Evolutionary conservation across 92 coral and sea anemone genomes (phyloP).

Genomic region (Blastomussa wellsi): DNA sequence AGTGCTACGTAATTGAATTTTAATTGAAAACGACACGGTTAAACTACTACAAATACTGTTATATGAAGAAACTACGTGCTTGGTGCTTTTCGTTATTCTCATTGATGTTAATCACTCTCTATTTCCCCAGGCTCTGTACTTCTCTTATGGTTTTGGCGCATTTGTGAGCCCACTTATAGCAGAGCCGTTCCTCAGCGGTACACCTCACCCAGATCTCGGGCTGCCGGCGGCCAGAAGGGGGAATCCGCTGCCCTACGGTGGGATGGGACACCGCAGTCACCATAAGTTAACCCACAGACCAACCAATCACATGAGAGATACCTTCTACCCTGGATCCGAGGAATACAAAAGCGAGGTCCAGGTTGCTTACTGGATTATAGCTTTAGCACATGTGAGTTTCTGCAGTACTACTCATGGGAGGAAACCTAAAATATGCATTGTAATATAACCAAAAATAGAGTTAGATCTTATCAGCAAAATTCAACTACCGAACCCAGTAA

Average conservation of each 20-base stretch:
- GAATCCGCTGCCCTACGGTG: conserved; percentile 78
- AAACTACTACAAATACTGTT: too few species aligned
- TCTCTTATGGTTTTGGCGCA: conserved; percentile 92
- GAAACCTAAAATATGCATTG: background rate
- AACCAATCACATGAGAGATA: conserved; percentile 52
- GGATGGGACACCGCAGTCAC: conserved; percentile 79
- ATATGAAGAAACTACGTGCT: background rate
- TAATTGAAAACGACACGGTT: background rate
- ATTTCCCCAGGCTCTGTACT: conserved; percentile 73
- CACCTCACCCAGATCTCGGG: conserved; percentile 76
- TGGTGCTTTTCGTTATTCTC: too few species aligned
- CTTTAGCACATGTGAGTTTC: conserved; percentile 80
- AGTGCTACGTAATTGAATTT: background rate
- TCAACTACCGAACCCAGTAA: too few species aligned
- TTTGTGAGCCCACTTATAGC: conserved; percentile 96
- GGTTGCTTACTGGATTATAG: conserved; percentile 91
- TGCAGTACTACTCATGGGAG: background rate
- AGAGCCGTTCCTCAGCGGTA: conserved; percentile 93
- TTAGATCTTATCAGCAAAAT: too few species aligned
- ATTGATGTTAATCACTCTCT: too few species aligned
- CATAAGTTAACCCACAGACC: conserved; percentile 58
- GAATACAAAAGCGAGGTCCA: conserved; percentile 77
- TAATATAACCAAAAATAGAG: too few species aligned
- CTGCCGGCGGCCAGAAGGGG: conserved; percentile 69
- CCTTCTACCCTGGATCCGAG: conserved; percentile 44